Evolutionary conservation across 2,888 invertebrate genomes (phyloP), one percentile per base, ranked within the genome.

Genomic region (Dynastes tityus): DNA sequence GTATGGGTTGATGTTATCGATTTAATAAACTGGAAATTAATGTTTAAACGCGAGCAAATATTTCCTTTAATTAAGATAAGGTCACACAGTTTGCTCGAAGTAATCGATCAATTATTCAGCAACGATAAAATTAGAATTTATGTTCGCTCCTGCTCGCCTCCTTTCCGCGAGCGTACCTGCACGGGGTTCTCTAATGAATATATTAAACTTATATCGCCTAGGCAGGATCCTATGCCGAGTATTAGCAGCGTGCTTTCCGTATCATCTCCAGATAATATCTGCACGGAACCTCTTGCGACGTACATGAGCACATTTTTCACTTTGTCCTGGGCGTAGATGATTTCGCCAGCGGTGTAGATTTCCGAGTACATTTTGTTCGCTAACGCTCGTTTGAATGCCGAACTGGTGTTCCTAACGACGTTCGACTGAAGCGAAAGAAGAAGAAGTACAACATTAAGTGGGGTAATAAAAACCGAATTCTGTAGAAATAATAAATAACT

Each of bases 201-300:
- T 74, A 83, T 75, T 13, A 84, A 76, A 76, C 79, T 81, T 9
- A 78, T 76, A 76, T 84, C 84, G 13, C 84, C 83, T 1, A 84
- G 67, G n/a, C 80, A 80, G 0, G 83, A 83, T 8, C 84, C 83
- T 51, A 81, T 80, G 9, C 82, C 81, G 16, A 84, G 78, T 8
- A 83, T 83, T 22, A 84, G 64, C 53, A 84, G 68, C 1, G 84
- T 80, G 78, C 83, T 84, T 73, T 84, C 82, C 55, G 80, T 80
- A 77, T 84, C 84, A 76, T 83, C 82, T 2, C 81, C 82, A 4
- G 84, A 84, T 55, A 84, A 78, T 13, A 84, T 80, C 63, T 84
- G 83, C n/a, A 84, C 75, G 16, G 76, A 83, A 9, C 84, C 84
- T 61, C 79, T 79, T 4, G 82, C 78, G 9, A 84, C 80, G 74